phyloP scores from a whole-genome alignment of 2,888 invertebrate species.

The Darwinula stevensoni region DNA sequence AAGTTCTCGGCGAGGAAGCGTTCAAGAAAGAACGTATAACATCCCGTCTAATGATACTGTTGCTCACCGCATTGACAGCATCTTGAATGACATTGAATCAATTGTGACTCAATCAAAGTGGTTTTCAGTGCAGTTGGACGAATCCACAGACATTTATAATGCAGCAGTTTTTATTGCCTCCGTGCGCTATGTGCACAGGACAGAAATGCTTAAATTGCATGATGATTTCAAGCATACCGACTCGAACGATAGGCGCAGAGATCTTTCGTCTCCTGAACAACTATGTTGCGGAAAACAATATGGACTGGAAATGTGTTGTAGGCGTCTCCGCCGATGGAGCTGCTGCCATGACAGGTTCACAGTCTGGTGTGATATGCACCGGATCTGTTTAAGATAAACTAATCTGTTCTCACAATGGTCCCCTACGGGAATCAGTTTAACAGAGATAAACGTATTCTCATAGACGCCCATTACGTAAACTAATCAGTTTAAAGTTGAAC shows the following conservation, averaged over 20 bases:
- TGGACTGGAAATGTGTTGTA: constrained; percentile 10
- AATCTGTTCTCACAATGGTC: background rate
- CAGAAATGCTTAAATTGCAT: constrained; percentile 10
- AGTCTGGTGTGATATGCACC: constrained; percentile 8
- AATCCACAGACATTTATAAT: constrained; percentile 7
- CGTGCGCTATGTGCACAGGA: constrained; percentile 7
- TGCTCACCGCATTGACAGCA: constrained; percentile 4
- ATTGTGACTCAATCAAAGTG: background rate
- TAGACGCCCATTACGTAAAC: too few relatives aligned
- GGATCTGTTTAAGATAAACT: too few relatives aligned
- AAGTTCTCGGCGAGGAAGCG: constrained; percentile 6
- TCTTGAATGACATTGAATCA: constrained; percentile 7
- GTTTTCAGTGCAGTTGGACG: constrained; percentile 7
- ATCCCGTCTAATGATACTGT: constrained; percentile 6
- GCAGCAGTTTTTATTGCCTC: constrained; percentile 6
- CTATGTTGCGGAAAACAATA: constrained; percentile 8
- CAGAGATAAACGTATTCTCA: too few relatives aligned
- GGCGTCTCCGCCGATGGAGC: constrained; percentile 11
- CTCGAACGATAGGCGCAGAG: constrained; percentile 9
- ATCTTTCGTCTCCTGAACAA: constrained; percentile 11
- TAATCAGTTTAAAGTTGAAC: too few relatives aligned
- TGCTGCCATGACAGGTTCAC: constrained; percentile 10
- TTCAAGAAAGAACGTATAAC: constrained; percentile 4
- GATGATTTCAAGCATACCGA: constrained; percentile 10
- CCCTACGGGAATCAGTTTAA: too few relatives aligned